Base-by-base conservation (phyloP, 2,888 invertebrate genomes). In the Cacoxenus indagator region DNA sequence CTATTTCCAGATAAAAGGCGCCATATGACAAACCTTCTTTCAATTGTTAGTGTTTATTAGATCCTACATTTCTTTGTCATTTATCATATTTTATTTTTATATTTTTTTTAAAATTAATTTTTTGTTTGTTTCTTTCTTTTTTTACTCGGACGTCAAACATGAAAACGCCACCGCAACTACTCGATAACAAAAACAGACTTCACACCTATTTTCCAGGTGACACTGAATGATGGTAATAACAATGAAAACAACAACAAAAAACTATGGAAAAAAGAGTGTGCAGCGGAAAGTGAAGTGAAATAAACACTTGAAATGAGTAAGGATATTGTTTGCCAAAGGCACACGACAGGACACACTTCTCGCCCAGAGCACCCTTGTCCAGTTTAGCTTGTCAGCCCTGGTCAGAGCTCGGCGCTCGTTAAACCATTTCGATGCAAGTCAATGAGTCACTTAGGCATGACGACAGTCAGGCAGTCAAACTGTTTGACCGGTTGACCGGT, bases 231-330 rank as follows among this genome's bases (percentile, higher is more conserved):
- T 17, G 31, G 19, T 26, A 31, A 26, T 31, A 59, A 17, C 37
- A 59, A 5, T 24, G 43, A 61, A 43, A 45, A 45, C 43, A 62
- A 24, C 26, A 62, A 24, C 22, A 22, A 62, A 24, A n/a, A 62
- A n/a, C 61, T 31, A 29, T 17, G 29, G 31, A 1, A 29, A 29
- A 2, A 57, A 1, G 19, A 31, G 71, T 66, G 78, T 69, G 70
- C 81, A 78, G 74, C 70, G 80, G 24, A 62, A 11, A 62, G 79
- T 78, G 75, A 19, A 70, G 73, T 76, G 78, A 82, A 80, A 83
- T 82, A 82, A 80, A 83, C 80, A 83, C 80, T 80, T 80, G 75
- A 73, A 70, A 77, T 76, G 76, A 73, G 64, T 68, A 65, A 72
- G 64, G 51, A 48, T 51, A 48, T 64, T 68, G 73, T 62, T 70